phyloP scores from a whole-genome alignment of 2,888 invertebrate genomes.

The Sinodicranocentrus sp. region DNA sequence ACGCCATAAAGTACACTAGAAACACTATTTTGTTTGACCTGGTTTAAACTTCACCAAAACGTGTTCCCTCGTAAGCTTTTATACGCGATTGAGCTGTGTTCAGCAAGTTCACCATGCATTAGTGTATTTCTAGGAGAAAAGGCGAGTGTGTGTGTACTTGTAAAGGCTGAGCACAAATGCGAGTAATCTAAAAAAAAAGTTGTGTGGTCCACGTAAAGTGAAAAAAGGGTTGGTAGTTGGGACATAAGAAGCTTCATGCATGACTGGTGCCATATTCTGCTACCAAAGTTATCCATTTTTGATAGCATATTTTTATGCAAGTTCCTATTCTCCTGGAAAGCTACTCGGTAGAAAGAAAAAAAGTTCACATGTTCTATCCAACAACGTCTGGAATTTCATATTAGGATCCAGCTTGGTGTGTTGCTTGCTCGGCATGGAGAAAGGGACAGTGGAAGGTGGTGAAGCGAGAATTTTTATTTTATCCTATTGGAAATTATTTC shows the following conservation, averaged over 20 bases:
- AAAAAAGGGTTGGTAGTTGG: background rate
- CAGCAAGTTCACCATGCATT: no score
- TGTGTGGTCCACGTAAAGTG: background rate
- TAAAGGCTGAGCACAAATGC: no score
- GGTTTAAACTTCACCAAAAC: no score
- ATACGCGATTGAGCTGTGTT: no score
- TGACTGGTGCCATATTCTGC: slow-evolving; percentile 35
- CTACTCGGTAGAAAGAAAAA: background rate
- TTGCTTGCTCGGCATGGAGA: background rate
- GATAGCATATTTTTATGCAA: slow-evolving; percentile 34
- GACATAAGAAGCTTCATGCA: slow-evolving; percentile 30
- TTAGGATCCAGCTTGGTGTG: background rate
- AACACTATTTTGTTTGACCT: no score
- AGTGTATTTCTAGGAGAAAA: no score
- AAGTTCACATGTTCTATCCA: slow-evolving; percentile 2
- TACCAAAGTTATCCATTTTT: slow-evolving; percentile 28
- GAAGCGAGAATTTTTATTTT: slow-evolving; percentile 19
- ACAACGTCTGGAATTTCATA: slow-evolving; percentile 4
- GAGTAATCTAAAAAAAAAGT: slow-evolving; percentile 2
- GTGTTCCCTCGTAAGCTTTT: no score
- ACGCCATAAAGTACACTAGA: no score
- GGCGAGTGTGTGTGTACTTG: no score
- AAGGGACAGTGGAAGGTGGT: background rate
- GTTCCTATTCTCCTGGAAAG: background rate
- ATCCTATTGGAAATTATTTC: slow-evolving; percentile 35